Evolutionary conservation across 2,113 vertebrate species (phyloP).

Genomic region (Scytalopus superciliaris): DNA sequence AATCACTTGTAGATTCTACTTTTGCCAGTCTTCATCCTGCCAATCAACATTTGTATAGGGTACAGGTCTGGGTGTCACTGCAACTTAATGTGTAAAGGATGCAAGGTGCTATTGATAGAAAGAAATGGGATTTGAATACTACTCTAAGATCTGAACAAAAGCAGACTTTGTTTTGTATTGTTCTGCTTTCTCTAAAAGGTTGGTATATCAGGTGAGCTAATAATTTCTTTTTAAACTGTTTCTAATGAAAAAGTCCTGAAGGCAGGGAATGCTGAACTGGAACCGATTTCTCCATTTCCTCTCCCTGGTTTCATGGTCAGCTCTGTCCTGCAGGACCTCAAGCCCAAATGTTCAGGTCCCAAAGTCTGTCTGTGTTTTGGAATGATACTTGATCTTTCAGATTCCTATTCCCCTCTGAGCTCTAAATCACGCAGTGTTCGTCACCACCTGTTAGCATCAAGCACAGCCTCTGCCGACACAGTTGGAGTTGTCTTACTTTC

Average conservation of each 20-base stretch:
- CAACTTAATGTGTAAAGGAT: not conserved
- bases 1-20: not conserved
- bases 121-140: not conserved
- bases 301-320: not conserved
- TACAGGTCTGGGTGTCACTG: not conserved
- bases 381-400: constrained; percentile 50
- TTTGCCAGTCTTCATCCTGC: not conserved
- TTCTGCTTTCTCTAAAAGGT: not conserved
- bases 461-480: constrained; percentile 27
- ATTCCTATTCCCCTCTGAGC: not conserved
- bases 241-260: not conserved
- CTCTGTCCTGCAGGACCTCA: not conserved
- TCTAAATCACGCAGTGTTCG: not conserved
- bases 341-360: not conserved
- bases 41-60: not conserved
- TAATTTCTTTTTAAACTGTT: not conserved
- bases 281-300: not conserved
- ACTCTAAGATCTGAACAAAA: not conserved
- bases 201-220: not conserved
- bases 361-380: constrained; percentile 30
- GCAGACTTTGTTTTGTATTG: not conserved
- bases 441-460: constrained; percentile 43
- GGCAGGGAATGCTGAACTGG: not conserved
- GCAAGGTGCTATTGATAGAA: not conserved
- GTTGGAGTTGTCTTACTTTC: constrained; percentile 45